These are phyloP conservation scores for Lepidocyrtinus sp. DNA, from an alignment of 2,888 invertebrate genomes.

Conservation along the genomic window DNA sequence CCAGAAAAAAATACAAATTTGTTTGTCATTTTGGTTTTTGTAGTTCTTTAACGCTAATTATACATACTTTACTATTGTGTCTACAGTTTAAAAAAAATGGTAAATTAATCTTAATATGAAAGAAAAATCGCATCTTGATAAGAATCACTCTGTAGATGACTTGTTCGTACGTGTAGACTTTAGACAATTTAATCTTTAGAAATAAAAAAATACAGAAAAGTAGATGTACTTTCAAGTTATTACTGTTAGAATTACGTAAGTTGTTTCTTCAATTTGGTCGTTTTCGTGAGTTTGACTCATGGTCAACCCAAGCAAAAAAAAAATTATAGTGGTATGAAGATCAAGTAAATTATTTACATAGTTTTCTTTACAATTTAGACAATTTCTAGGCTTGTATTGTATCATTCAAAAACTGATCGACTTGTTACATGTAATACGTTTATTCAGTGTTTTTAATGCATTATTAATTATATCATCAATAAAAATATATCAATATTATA, in stretches of 20 bases:
- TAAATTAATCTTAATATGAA: neutral
- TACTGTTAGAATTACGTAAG: too few relatives aligned
- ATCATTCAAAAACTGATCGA: constrained; percentile 7
- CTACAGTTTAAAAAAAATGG: neutral
- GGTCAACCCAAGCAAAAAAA: too few relatives aligned
- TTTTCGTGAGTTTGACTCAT: too few relatives aligned
- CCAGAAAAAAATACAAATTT: neutral
- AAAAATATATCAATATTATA: constrained; percentile 11
- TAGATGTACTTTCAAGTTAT: too few relatives aligned
- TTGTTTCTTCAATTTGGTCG: too few relatives aligned
- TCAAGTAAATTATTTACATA: constrained; percentile 5
- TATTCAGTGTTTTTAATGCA: constrained; percentile 18
- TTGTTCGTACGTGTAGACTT: neutral
- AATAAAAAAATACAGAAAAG: neutral
- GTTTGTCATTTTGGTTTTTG: neutral
- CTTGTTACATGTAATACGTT: constrained; percentile 11
- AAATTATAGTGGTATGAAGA: neutral
- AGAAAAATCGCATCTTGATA: neutral
- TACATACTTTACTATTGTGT: neutral
- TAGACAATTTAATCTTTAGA: neutral
- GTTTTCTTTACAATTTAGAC: constrained; percentile 11
- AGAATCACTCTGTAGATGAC: neutral
- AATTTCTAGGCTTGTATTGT: neutral
- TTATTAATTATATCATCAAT: constrained; percentile 13
- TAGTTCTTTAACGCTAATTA: constrained; percentile 13